Evolutionary conservation across 2,113 vertebrate species (phyloP).

Genomic region (Potamarius usumacintae): DNA sequence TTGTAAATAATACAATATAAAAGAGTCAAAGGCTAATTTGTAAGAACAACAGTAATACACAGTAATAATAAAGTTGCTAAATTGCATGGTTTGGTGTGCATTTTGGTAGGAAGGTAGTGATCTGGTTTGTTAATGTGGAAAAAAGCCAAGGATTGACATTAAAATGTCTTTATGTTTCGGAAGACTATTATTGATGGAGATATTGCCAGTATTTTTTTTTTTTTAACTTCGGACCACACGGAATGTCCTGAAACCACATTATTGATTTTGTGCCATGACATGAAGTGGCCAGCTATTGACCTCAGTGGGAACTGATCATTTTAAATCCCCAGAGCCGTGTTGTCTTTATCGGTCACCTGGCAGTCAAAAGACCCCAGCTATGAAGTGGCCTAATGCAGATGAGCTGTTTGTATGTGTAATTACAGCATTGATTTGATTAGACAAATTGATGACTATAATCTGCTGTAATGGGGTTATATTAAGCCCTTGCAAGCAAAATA

Average conservation of each 20-base stretch:
- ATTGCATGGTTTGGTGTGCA: background rate
- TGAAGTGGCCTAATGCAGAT: conserved; percentile 44
- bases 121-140: background rate
- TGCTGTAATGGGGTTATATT: conserved; percentile 12
- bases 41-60: background rate
- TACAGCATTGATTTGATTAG: conserved; percentile 47
- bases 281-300: conserved; percentile 47
- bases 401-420: conserved; percentile 35
- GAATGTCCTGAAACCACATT: conserved; percentile 15
- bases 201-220: conserved; percentile 23
- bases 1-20: background rate
- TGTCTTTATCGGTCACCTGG: conserved; percentile 42
- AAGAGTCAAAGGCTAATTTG: background rate
- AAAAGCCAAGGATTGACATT: conserved; percentile 10
- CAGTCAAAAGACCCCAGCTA: conserved; percentile 30
- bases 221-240: background rate
- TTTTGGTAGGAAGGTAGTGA: background rate
- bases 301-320: conserved; percentile 42
- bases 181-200: conserved; percentile 11
- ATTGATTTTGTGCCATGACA: conserved; percentile 45
- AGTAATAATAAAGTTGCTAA: background rate
- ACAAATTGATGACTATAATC: conserved; percentile 48
- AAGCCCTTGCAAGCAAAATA: background rate
- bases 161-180: background rate
- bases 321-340: conserved; percentile 45